Percentiles rank a stretch among this genome's conserved stretches.
These are phyloP conservation scores for Phrynosoma blainvillii DNA, from an alignment of 2,113 vertebrate genomes.

Conservation along the genomic window DNA sequence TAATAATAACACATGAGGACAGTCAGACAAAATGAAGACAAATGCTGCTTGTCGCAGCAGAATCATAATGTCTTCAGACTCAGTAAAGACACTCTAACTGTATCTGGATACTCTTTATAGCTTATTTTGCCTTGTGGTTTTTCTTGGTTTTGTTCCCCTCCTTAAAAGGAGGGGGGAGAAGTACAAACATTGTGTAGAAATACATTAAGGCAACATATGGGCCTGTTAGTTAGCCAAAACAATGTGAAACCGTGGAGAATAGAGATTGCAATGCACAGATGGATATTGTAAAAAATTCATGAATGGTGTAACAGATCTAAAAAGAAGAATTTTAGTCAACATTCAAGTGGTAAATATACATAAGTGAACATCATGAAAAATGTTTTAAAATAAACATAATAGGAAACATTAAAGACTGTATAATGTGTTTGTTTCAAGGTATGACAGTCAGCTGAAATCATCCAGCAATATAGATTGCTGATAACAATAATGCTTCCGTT, in stretches of 20 bases:
- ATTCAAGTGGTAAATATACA: constrained; percentile 74
- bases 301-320: constrained; percentile 85
- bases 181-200: constrained; percentile 81
- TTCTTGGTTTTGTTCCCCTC: constrained; percentile 68
- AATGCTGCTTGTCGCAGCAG: constrained; percentile 90
- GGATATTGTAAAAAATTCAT: constrained; percentile 92
- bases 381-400: constrained; percentile 66
- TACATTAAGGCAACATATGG: constrained; percentile 86
- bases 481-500: constrained; percentile 80
- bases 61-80: constrained; percentile 94
- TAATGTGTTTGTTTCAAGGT: constrained; percentile 73
- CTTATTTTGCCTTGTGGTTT: constrained; percentile 83
- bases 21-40: constrained; percentile 99
- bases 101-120: constrained; percentile 88
- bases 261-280: constrained; percentile 84
- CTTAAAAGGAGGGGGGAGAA: constrained; percentile 70
- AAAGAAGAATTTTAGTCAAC: constrained; percentile 84
- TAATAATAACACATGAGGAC: constrained; percentile 99
- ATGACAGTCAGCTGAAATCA: constrained; percentile 74
- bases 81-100: constrained; percentile 86
- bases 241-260: constrained; percentile 80
- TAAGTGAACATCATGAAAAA: constrained; percentile 66
- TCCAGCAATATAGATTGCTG: constrained; percentile 75
- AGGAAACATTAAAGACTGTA: constrained; percentile 69
- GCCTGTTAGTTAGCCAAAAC: constrained; percentile 85